phyloP scores from a whole-genome alignment of 2,888 invertebrate species.

The Thyatira batis region DNA sequence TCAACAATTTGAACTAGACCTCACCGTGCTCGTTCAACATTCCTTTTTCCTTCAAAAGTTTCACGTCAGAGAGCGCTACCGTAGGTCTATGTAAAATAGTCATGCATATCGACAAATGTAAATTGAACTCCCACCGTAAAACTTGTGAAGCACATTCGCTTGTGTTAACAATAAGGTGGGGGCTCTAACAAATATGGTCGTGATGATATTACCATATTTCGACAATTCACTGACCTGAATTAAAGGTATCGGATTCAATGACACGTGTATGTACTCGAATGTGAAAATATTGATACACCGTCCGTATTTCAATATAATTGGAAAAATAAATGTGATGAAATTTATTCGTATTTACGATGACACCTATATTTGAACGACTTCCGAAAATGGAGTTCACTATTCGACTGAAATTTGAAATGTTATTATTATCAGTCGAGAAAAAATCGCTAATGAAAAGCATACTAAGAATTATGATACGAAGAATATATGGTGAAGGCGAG shows the following conservation, averaged over 20 bases:
- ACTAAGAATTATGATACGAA: no score
- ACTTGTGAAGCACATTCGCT: not conserved
- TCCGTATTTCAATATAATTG: not conserved
- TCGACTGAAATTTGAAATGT: no score
- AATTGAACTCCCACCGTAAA: not conserved
- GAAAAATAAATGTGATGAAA: no score
- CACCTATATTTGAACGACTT: no score
- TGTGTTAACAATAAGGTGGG: not conserved
- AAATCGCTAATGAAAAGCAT: no score
- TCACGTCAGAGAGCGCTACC: not conserved
- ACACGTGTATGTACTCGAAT: slow-evolving; percentile 4
- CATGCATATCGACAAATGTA: not conserved
- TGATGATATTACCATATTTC: slow-evolving; percentile 18
- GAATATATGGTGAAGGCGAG: no score
- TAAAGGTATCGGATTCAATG: slow-evolving; percentile 22
- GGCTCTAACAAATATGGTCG: not conserved
- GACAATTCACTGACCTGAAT: slow-evolving; percentile 36
- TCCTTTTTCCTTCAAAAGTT: not conserved
- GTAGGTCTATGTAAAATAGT: not conserved
- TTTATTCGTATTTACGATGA: not conserved
- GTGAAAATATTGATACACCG: not conserved
- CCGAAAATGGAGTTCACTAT: no score
- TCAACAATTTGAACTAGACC: not conserved
- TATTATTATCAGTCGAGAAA: no score
- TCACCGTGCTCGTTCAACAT: not conserved